Conservation (phyloP, 2,888 invertebrate genomes). For the Caenorhabditis sp. region DNA sequence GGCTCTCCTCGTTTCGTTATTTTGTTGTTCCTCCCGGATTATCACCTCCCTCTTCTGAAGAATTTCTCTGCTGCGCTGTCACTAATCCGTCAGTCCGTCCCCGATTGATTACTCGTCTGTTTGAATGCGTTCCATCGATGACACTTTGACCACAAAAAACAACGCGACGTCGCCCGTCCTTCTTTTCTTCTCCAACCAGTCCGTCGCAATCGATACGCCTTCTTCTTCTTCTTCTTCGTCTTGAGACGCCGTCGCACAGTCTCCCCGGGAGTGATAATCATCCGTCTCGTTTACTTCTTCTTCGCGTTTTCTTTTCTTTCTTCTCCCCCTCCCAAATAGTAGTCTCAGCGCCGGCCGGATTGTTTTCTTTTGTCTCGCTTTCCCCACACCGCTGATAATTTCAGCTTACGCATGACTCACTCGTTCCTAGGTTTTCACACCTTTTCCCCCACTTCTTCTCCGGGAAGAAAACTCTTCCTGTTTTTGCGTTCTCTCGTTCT, state of each 20-base stretch:
- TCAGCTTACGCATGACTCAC: no score
- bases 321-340: background rate
- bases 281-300: slow-evolving; percentile 5
- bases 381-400: slow-evolving; percentile 24
- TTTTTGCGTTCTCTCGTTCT: background rate
- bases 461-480: no score
- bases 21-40: slow-evolving; percentile 1
- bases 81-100: slow-evolving; percentile 34
- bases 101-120: slow-evolving; percentile 15
- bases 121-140: slow-evolving; percentile 28
- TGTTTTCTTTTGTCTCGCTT: slow-evolving; percentile 38
- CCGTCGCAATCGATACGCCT: slow-evolving; percentile 29
- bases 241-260: slow-evolving; percentile 14
- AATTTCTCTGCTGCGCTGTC: background rate
- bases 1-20: background rate
- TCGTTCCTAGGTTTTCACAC: no score
- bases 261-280: slow-evolving; percentile 29
- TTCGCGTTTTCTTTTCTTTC: slow-evolving; percentile 1
- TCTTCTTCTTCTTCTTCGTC: slow-evolving; percentile 16
- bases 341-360: slow-evolving; percentile 34
- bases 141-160: slow-evolving; percentile 26
- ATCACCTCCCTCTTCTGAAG: background rate
- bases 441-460: background rate
- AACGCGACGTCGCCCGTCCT: slow-evolving; percentile 29
- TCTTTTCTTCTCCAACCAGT: slow-evolving; percentile 16